Evolutionary conservation across 1,140 invertebrate species (phyloP), one percentile per base, ranked within the genome.

Genomic region (Drosophila melanogaster): DNA sequence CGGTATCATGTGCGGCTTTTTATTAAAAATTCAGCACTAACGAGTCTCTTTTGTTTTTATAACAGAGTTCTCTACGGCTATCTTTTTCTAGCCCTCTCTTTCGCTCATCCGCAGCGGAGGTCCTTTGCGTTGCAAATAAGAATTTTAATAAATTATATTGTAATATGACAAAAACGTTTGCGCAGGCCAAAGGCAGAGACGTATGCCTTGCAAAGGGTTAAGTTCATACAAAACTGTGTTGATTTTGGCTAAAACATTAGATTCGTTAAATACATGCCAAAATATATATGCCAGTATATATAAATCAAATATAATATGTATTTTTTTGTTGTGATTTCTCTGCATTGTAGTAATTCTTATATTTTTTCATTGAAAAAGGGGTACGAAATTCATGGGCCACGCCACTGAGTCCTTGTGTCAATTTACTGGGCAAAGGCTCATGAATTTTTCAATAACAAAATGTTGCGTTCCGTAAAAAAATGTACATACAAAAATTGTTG

Each of bases 101-200:
- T 38, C 33, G 26, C 33, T 47, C 64, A 14, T 67, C 44, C 43
- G n/a, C n/a, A 55, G 46, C 41, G 30, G 30, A 38, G 43, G 58
- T 64, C 66, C 51, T 61, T 79, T 80, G 56, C 61, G 44, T 47
- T 40, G 58, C 56, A 80, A 85, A 85, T 85, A 77, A 66, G 84
- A 87, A 89, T 87, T 89, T 87, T 87, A 87, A 87, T 87, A 87
- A 87, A 87, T 83, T 77, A 83, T 89, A 70, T 74, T 54, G 72
- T 66, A 77, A 83, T 83, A 87, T 86, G 75, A 76, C 81, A 77
- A 77, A 78, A 85, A 84, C 50, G 72, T 40, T 49, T 47, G 53
- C 40, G 26, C 71, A 46, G 72, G 26, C 69, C 19, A 12, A 47
- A 12, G 24, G 1, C 56, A 59, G 30, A 7, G 54, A 35, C 69